Evolutionary conservation across 53 echinoderm and acorn worm species (phyloP).

Genomic region (Holothuria scabra): DNA sequence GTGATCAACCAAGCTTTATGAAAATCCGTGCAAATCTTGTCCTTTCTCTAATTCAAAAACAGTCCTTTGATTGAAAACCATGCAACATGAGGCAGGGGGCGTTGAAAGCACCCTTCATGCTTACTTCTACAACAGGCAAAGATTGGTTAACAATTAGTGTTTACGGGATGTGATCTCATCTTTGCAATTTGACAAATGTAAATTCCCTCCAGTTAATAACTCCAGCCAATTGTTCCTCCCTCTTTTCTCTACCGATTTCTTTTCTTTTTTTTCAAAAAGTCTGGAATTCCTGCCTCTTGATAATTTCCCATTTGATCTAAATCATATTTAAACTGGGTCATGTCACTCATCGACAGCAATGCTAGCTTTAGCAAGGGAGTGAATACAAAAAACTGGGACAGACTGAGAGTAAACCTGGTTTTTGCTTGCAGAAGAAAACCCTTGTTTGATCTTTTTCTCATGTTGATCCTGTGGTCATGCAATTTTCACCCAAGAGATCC

Average conservation of each 20-base stretch:
- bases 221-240: background rate
- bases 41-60: background rate
- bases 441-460: background rate
- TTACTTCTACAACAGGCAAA: background rate
- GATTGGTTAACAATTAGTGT: background rate
- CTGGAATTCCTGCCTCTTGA: background rate
- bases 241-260: background rate
- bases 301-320: slow-evolving; percentile 2
- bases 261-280: background rate
- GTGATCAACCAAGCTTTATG: background rate
- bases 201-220: slow-evolving; percentile 23
- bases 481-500: too few species aligned
- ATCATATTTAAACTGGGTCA: too few species aligned
- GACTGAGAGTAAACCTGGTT: too few species aligned
- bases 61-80: background rate
- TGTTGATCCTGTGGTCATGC: too few species aligned
- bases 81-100: background rate
- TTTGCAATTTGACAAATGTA: slow-evolving; percentile 5
- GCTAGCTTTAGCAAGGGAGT: too few species aligned
- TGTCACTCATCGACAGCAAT: too few species aligned
- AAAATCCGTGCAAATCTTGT: background rate
- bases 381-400: too few species aligned
- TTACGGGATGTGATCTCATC: background rate
- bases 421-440: background rate
- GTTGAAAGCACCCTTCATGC: slow-evolving; percentile 4